Conservation (phyloP, 2,888 invertebrate species). For the Patella caerulea region DNA sequence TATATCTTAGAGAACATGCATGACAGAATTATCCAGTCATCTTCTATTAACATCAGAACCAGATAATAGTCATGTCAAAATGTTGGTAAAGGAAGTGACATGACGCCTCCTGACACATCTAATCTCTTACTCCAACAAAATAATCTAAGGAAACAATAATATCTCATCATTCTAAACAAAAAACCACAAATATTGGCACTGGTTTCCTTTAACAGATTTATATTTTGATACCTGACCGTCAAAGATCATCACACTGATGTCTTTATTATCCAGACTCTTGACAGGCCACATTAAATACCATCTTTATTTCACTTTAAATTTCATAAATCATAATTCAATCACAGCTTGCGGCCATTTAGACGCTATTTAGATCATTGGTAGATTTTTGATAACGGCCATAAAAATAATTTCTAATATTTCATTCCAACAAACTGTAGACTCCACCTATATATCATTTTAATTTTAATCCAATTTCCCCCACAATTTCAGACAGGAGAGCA, state of each 20-base stretch:
- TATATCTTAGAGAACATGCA: no score
- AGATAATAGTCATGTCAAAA: background rate
- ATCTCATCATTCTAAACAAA: background rate
- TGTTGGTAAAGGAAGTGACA: background rate
- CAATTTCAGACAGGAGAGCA: no score
- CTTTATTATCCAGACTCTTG: slow-evolving; percentile 3
- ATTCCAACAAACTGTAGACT: no score
- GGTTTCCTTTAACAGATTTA: background rate
- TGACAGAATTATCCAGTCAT: background rate
- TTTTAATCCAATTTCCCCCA: no score
- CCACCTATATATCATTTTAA: no score
- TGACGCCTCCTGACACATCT: background rate
- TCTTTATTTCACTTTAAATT: slow-evolving; percentile 10
- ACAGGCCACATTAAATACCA: slow-evolving; percentile 1
- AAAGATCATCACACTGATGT: background rate
- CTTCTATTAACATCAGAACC: background rate
- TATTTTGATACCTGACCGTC: background rate
- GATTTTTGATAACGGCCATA: background rate
- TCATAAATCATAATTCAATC: slow-evolving; percentile 12
- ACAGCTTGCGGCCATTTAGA: slow-evolving; percentile 2
- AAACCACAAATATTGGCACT: background rate
- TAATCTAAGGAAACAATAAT: slow-evolving; percentile 7
- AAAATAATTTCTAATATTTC: background rate
- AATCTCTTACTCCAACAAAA: background rate
- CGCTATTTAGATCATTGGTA: background rate